These are phyloP conservation scores for Epinotia ramella DNA, from an alignment of 2,888 invertebrate species.

Conservation along the genomic window DNA sequence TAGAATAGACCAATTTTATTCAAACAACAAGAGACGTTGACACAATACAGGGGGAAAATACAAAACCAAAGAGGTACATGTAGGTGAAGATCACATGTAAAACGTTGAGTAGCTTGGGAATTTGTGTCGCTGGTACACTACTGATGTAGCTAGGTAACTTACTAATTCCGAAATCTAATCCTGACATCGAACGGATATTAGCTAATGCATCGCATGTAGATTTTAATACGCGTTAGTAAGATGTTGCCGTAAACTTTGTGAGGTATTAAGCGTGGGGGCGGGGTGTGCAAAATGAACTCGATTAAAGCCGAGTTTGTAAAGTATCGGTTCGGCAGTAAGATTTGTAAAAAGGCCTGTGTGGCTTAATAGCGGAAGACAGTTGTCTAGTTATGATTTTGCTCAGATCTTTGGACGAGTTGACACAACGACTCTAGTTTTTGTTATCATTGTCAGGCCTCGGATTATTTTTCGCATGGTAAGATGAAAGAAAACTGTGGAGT, in stretches of 20 bases:
- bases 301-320: not conserved
- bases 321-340: not conserved
- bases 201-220: conserved; percentile 23
- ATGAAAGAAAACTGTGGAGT: too few relatives aligned
- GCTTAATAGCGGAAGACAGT: too few relatives aligned
- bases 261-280: not conserved
- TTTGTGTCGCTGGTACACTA: not conserved
- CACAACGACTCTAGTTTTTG: too few relatives aligned
- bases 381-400: too few relatives aligned
- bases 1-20: not conserved
- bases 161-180: not conserved
- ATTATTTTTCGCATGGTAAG: too few relatives aligned
- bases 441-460: too few relatives aligned
- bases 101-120: not conserved
- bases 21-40: not conserved
- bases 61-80: not conserved
- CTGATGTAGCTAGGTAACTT: not conserved
- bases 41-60: not conserved
- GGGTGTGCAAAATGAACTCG: not conserved
- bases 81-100: not conserved
- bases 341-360: too few relatives aligned
- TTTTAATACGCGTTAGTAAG: conserved; percentile 4
- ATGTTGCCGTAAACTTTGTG: not conserved
- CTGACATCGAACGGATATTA: conserved; percentile 25
- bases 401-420: too few relatives aligned